A percentile compares a stretch with the other conserved stretches of the same genome.
These are phyloP conservation scores for Boulengeromyrus knoepffleri DNA, from an alignment of 2,113 vertebrate genomes.

Conservation along the genomic window DNA sequence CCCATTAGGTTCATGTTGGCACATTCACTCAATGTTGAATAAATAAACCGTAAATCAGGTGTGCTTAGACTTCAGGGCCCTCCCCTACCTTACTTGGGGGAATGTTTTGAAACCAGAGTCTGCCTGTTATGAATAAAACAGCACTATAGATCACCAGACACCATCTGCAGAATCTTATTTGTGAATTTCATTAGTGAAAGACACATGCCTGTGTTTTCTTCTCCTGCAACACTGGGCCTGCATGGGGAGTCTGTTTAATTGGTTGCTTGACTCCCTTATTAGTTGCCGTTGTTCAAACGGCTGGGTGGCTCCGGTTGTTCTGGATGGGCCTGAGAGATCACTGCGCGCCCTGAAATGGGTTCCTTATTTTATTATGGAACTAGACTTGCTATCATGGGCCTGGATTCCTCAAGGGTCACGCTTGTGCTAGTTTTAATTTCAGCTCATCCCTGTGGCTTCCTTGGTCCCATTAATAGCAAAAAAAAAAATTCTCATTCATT, in stretches of 20 bases:
- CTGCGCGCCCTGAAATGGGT: neutral
- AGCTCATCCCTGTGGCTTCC: neutral
- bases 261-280: neutral
- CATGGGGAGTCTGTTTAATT: neutral
- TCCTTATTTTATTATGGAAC: slow-evolving; percentile 7
- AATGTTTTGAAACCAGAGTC: neutral
- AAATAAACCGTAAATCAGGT: neutral
- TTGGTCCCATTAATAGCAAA: slow-evolving; percentile 7
- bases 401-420: neutral
- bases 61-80: neutral
- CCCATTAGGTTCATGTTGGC: neutral
- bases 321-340: neutral
- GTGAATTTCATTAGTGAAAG: neutral
- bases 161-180: neutral
- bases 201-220: neutral
- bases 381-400: slow-evolving; percentile 3
- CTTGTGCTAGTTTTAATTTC: slow-evolving; percentile 8
- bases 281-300: neutral
- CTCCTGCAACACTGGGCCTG: neutral
- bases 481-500: neutral
- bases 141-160: neutral
- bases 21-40: neutral
- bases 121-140: neutral
- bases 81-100: neutral
- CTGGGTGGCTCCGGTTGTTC: neutral